Evolutionary conservation across 2,888 invertebrate genomes (phyloP).

Genomic region (Acanthosepion pharaonis): DNA sequence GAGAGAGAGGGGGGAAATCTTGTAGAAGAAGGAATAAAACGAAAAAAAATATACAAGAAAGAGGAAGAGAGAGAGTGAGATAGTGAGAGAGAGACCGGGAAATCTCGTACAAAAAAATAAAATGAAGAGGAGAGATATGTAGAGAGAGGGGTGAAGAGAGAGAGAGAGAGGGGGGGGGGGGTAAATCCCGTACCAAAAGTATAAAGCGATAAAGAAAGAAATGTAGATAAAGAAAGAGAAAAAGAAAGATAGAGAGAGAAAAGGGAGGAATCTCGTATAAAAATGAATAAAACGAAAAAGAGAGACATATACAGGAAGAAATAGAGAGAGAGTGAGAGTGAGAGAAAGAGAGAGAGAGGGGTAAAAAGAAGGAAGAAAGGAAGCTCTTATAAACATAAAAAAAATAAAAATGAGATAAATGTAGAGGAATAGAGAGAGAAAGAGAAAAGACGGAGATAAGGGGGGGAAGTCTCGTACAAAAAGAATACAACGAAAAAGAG

Average conservation of each 20-base stretch:
- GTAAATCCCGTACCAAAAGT: too few species aligned
- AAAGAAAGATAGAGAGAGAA: not conserved
- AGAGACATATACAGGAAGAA: too few species aligned
- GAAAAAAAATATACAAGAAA: too few species aligned
- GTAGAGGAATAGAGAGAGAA: not conserved
- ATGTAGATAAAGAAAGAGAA: not conserved
- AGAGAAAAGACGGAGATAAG: not conserved
- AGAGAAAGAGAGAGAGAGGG: too few species aligned
- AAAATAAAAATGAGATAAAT: not conserved
- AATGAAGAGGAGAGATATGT: not conserved
- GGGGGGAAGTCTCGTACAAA: not conserved
- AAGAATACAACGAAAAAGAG: not conserved
- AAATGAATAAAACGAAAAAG: too few species aligned
- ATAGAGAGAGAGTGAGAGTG: too few species aligned
- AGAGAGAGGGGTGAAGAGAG: not conserved
- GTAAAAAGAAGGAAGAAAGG: too few species aligned
- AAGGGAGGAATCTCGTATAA: not conserved
- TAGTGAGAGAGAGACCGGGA: too few species aligned
- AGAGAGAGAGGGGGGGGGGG: not conserved
- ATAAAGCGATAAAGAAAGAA: not conserved
- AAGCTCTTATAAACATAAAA: not conserved
- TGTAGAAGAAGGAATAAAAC: too few species aligned
- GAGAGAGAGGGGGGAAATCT: too few species aligned
- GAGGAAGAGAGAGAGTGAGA: too few species aligned
- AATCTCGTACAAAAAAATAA: too few species aligned